Conservation (phyloP, 2,888 invertebrate genomes). For the Antitype chi region DNA sequence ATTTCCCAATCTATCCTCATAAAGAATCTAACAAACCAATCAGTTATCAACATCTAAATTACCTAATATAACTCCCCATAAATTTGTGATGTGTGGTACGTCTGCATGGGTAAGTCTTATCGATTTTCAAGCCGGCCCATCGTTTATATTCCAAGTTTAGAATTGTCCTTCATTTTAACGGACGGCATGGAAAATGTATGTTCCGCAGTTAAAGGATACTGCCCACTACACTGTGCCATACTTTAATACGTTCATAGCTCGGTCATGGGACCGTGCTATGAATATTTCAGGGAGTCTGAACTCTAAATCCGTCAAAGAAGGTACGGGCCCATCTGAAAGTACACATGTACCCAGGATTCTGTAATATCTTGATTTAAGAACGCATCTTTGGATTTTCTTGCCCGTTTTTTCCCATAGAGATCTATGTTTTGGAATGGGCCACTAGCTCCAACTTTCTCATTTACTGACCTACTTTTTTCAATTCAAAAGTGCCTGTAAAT, state of each 20-base stretch:
- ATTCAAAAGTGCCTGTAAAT: no score
- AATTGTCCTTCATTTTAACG: conserved; percentile 67
- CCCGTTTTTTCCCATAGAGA: no score
- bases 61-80: conserved; percentile 26
- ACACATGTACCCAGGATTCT: no score
- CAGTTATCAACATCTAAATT: conserved; percentile 12
- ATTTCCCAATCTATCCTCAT: conserved; percentile 14
- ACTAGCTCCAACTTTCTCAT: no score
- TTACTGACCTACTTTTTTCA: no score
- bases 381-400: no score
- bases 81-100: conserved; percentile 11
- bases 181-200: conserved; percentile 50
- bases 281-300: neutral
- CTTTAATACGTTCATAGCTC: no score
- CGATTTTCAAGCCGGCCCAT: conserved; percentile 65
- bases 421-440: no score
- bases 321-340: neutral
- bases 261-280: neutral
- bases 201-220: neutral
- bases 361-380: no score
- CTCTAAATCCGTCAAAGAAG: neutral
- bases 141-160: conserved; percentile 69
- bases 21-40: conserved; percentile 12
- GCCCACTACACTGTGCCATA: neutral
- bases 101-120: conserved; percentile 68